Conservation (phyloP, 1,140 invertebrate species). For the Trypoxylus dichotomus region DNA sequence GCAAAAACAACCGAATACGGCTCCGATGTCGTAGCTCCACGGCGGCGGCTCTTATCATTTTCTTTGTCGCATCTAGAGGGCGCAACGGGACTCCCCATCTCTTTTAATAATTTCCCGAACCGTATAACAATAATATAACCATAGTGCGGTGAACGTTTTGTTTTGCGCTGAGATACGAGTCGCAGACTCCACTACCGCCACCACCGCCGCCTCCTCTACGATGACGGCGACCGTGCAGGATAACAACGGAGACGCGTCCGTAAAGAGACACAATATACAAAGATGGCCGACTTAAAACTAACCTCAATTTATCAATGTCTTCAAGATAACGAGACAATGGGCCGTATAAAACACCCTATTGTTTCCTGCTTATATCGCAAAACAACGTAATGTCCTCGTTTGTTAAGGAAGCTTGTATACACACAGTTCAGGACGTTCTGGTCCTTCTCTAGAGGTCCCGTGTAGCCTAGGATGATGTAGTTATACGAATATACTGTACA, state of each 20-base stretch:
- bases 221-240: neutral
- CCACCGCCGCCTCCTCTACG: neutral
- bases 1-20: no score
- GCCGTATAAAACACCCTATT: slow-evolving; percentile 54
- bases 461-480: no score
- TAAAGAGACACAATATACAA: slow-evolving; percentile 36
- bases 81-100: neutral
- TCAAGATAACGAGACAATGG: slow-evolving; percentile 54
- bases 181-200: neutral
- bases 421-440: no score
- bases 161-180: no score
- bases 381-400: neutral
- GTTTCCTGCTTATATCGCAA: slow-evolving; percentile 39
- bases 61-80: neutral
- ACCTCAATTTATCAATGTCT: slow-evolving; percentile 56
- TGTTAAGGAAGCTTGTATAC: neutral
- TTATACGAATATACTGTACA: no score
- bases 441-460: no score
- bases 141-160: neutral
- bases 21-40: no score
- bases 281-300: slow-evolving; percentile 54
- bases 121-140: neutral
- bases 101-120: neutral
- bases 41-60: neutral
- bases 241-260: neutral